Evolutionary conservation across 2,797 vertebrate species (phyloP), one percentile per base, ranked within the genome.

Genomic region (Esox lucius): DNA sequence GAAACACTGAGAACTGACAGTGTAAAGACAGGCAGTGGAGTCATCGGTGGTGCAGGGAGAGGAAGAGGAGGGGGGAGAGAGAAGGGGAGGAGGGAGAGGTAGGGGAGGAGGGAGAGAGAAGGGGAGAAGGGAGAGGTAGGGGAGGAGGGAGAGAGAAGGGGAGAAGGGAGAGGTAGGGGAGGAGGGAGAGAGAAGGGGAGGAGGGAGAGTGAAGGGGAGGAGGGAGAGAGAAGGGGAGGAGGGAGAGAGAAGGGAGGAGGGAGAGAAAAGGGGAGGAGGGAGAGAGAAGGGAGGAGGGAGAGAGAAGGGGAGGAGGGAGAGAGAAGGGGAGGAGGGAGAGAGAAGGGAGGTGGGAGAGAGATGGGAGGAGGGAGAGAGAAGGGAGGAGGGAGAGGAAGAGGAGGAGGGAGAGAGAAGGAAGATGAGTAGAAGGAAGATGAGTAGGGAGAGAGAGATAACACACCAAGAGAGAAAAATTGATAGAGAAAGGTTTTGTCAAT

Each of bases 1-100:
- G 80, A 46, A 42, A 68, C 73, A 85, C 79, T 77, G 24, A 2
- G 74, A 80, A 81, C 79, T 80, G 80, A 82, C 79, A 76, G 77
- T 80, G 78, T 82, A 81, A 80, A 86, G 81, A 80, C 56, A 79
- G 77, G 72, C 79, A 77, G 48, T 17, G 31, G 53, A 22, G 68
- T 8, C 13, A 16, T 5, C 15, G 1, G 69, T n/a, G 46, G 22
- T 31, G 22, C 16, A 70, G 22, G 13, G 16, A 7, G 15, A 16
- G 24, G 49, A 48, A 15, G 9, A 22, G 46, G n/a, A 73, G 56
- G 72, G 9, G 22, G 33, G 4, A n/a, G 51, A 59, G 11, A 59
- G 11, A 59, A 16, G n/a, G 16, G 22, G 51, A 42, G 66, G 69
- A 42, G n/a, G n/a, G 16, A 7, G 15, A 16, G 24, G 35, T 64